A percentile compares a stretch with the other conserved stretches of the same genome.
Conservation (phyloP, 2,113 vertebrate genomes). For the Halichoeres trimaculatus region DNA sequence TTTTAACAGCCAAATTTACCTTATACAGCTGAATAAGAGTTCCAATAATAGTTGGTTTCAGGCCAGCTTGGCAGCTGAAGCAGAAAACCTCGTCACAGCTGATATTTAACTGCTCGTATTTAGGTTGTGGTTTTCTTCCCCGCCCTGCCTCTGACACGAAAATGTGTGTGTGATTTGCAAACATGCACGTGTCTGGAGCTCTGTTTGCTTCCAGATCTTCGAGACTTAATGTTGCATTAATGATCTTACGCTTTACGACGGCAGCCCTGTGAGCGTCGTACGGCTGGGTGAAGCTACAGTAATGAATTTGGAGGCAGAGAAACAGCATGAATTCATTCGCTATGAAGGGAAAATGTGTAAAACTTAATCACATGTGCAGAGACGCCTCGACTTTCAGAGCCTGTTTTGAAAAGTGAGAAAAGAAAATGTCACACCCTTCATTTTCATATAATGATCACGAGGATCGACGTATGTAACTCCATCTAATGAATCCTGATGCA, state of each 20-base stretch:
- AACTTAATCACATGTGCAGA: not conserved
- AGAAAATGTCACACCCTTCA: slow-evolving; percentile 26
- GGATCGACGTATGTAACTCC: slow-evolving; percentile 4
- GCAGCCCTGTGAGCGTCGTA: not conserved
- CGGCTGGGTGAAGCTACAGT: not conserved
- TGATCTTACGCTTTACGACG: not conserved
- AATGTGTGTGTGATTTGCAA: slow-evolving; percentile 5
- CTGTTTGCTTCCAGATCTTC: slow-evolving; percentile 7
- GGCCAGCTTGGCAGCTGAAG: slow-evolving; percentile 11
- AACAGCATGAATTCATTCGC: slow-evolving; percentile 14
- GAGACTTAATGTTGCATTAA: slow-evolving; percentile 6
- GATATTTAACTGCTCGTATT: slow-evolving; percentile 13
- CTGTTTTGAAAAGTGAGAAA: slow-evolving; percentile 6
- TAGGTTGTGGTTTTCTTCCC: slow-evolving; percentile 40
- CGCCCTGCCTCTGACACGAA: slow-evolving; percentile 23
- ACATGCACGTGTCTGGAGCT: slow-evolving; percentile 13
- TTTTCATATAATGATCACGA: slow-evolving; percentile 6
- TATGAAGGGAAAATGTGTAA: not conserved
- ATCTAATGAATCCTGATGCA: slow-evolving; percentile 24
- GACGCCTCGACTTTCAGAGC: not conserved
- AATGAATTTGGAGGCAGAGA: not conserved
- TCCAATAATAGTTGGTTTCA: slow-evolving; percentile 22
- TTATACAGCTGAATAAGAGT: slow-evolving; percentile 1
- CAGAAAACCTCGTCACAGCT: slow-evolving; percentile 6
- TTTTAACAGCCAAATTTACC: not conserved